Percentiles rank a stretch among this genome's conserved stretches.
phyloP scores from a whole-genome alignment of 2,113 vertebrate genomes.

The Regulus satrapa region DNA sequence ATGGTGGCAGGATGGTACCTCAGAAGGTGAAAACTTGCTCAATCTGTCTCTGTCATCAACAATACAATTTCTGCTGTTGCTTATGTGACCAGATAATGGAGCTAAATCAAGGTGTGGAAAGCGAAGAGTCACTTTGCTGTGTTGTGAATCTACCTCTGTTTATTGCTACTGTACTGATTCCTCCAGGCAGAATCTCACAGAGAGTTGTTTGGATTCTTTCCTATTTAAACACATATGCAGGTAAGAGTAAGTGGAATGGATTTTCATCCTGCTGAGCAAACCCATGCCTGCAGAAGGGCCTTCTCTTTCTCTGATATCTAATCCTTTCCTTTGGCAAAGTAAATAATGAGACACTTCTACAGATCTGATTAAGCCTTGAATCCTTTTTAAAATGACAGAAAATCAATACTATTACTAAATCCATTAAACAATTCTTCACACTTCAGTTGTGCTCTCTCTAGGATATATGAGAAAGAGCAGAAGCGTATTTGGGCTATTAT shows the following conservation, averaged over 20 bases:
- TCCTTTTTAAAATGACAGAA: background rate
- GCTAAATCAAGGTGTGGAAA: background rate
- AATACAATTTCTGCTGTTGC: background rate
- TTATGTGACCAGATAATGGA: background rate
- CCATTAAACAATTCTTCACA: slow-evolving; percentile 37
- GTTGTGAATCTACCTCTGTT: background rate
- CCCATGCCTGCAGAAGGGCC: background rate
- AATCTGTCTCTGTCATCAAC: background rate
- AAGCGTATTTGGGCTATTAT: background rate
- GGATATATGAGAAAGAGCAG: slow-evolving; percentile 12
- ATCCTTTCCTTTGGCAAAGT: slow-evolving; percentile 32
- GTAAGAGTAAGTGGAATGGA: background rate
- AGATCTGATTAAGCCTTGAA: slow-evolving; percentile 25
- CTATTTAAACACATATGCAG: background rate
- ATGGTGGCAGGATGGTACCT: background rate
- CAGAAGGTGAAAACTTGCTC: background rate
- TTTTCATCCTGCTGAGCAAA: background rate
- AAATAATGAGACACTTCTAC: slow-evolving; percentile 25
- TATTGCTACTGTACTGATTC: background rate
- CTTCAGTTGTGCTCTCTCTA: slow-evolving; percentile 5
- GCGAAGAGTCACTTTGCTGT: background rate
- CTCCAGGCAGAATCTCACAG: background rate
- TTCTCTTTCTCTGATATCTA: slow-evolving; percentile 25
- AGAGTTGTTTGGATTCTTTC: background rate
- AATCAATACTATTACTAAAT: slow-evolving; percentile 59